Evolutionary conservation across 1,140 invertebrate genomes (phyloP), one percentile per base, ranked within the genome.

Genomic region (Drosophila asahinai): DNA sequence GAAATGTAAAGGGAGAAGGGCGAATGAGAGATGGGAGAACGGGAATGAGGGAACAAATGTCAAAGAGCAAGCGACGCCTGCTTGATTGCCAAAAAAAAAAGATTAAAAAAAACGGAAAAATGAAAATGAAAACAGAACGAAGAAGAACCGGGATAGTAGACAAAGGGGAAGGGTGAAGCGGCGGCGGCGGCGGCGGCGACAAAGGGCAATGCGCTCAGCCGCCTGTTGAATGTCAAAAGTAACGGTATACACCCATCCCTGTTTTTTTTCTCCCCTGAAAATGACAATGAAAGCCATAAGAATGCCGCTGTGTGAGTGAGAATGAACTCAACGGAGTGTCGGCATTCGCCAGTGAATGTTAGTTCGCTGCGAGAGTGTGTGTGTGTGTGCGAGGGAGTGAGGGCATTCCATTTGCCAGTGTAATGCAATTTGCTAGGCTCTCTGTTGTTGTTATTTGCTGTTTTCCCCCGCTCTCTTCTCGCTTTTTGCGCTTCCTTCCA

Each of bases 201-300:
- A 74, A 70, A 71, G 63, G 75, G 64, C 73, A 77, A 77, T 77
- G 74, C 55, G 75, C 75, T 77, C 57, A 43, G 74, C 64, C 45
- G 82, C 82, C 82, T 86, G 82, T 86, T 86, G 82, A 86, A 86
- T 86, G 74, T 68, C 81, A 71, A 76, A 77, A 59, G 64, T 75
- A 63, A 82, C 79, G 63, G 57, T 51, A 52, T 59, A 58, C 36
- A 52, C 38, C 63, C 19, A 5, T 52, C 17, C 15, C 22, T 36
- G 33, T 36, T 30, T 22, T 49, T 49, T 27, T 30, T 55, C 14
- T 6, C 5, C 5, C 27, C 38, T 43, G 55, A 47, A 73, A 77
- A 71, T 70, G 68, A 76, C 83, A 82, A 82, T 82, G 70, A 54
- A 86, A 86, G 68, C 64, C 79, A 82, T 67, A 78, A 68, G 49